Percentiles rank a stretch among this genome's conserved stretches.
Evolutionary conservation across 2,888 invertebrate species (phyloP).

Genomic region (Opisthograptis luteolata): DNA sequence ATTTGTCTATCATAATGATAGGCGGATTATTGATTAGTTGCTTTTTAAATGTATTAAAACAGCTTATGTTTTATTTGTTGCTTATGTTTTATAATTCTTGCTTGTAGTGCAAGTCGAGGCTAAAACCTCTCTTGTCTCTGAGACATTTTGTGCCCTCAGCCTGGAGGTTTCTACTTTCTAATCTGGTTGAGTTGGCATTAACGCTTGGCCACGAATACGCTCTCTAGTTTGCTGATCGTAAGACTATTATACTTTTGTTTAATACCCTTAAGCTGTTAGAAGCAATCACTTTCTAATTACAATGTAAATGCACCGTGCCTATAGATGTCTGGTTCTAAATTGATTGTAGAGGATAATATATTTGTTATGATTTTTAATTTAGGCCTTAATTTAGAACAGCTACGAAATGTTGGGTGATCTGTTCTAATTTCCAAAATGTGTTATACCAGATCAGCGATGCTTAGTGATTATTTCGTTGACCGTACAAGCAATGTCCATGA

Average conservation of each 20-base stretch:
- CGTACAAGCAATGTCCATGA: slow-evolving; percentile 2
- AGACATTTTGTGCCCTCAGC: slow-evolving; percentile 54
- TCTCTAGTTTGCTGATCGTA: slow-evolving; percentile 65
- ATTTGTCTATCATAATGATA: slow-evolving; percentile 30
- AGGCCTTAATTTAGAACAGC: too few species aligned
- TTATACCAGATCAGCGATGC: too few species aligned
- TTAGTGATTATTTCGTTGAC: background rate
- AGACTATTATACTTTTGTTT: slow-evolving; percentile 69
- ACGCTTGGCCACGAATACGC: slow-evolving; percentile 65
- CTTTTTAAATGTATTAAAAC: background rate
- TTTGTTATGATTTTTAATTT: too few species aligned
- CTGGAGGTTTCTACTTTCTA: slow-evolving; percentile 74
- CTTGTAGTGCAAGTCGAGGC: slow-evolving; percentile 7
- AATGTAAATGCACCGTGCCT: slow-evolving; percentile 44
- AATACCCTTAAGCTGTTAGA: slow-evolving; percentile 60
- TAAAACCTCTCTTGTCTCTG: slow-evolving; percentile 44
- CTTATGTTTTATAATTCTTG: background rate
- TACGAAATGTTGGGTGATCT: too few species aligned
- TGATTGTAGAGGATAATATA: too few species aligned
- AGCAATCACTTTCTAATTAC: slow-evolving; percentile 67
- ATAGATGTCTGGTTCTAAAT: slow-evolving; percentile 14
- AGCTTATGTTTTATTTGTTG: background rate
- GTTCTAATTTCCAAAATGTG: too few species aligned
- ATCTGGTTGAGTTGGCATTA: slow-evolving; percentile 66
- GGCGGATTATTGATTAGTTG: slow-evolving; percentile 23